Evolutionary conservation across 2,797 vertebrate genomes (phyloP).

Genomic region (Hybognathus amarus): DNA sequence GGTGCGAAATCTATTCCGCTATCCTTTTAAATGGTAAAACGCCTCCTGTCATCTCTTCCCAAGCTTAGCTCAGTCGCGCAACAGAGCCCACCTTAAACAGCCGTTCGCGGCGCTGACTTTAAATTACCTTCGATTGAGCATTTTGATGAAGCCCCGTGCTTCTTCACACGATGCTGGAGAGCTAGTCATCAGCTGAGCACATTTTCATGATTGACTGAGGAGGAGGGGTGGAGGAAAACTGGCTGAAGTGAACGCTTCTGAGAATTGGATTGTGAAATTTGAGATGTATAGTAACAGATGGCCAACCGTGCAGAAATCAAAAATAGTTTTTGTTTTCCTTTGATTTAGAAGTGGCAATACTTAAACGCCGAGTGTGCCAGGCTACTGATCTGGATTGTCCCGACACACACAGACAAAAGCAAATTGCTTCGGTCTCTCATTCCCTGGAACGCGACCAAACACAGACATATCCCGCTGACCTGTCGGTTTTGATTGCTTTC

Average conservation of each 20-base stretch:
- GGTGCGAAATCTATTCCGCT: slow-evolving; percentile 57
- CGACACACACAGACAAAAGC: slow-evolving; percentile 68
- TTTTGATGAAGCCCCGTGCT: slow-evolving; percentile 69
- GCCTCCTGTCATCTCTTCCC: slow-evolving; percentile 59
- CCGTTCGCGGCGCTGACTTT: slow-evolving; percentile 60
- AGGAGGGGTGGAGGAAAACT: slow-evolving; percentile 59
- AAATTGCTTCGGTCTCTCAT: slow-evolving; percentile 54
- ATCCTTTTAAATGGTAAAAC: slow-evolving; percentile 61
- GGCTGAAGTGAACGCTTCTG: slow-evolving; percentile 64
- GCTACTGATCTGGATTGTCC: slow-evolving; percentile 71
- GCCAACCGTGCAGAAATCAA: slow-evolving; percentile 77
- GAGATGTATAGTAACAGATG: slow-evolving; percentile 78
- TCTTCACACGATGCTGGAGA: slow-evolving; percentile 64
- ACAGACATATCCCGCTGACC: slow-evolving; percentile 69
- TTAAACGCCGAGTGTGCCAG: slow-evolving; percentile 75
- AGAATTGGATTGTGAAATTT: slow-evolving; percentile 68
- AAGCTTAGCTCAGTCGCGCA: slow-evolving; percentile 48
- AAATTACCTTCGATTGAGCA: slow-evolving; percentile 69
- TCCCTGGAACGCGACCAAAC: slow-evolving; percentile 66
- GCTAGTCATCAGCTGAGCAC: slow-evolving; percentile 64
- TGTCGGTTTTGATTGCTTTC: slow-evolving; percentile 75
- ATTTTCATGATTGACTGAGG: slow-evolving; percentile 69
- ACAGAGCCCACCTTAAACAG: slow-evolving; percentile 52
- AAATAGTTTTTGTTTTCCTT: slow-evolving; percentile 75
- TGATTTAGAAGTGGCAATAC: slow-evolving; percentile 76